phyloP scores from a whole-genome alignment of 2,888 invertebrate genomes.

The Pseudococcus viburni region DNA sequence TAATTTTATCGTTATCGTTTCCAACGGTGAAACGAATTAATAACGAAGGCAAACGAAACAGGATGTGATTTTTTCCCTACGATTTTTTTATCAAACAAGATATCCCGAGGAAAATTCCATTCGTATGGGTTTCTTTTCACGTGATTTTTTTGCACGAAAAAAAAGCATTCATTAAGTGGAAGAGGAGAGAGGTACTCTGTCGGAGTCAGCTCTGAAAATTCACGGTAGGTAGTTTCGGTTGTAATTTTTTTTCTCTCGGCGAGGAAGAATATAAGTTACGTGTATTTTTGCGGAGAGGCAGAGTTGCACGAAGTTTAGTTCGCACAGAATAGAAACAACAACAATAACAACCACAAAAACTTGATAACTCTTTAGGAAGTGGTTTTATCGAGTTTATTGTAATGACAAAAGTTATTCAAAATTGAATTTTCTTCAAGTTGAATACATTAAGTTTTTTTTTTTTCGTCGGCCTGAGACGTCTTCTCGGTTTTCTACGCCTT shows the following conservation, averaged over 20 bases:
- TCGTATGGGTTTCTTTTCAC: neutral
- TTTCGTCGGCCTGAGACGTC: neutral
- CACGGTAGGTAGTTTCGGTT: neutral
- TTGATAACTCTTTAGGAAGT: slow-evolving; percentile 4
- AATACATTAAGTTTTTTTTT: neutral
- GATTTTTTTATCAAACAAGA: neutral
- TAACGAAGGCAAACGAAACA: neutral
- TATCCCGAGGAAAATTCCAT: neutral
- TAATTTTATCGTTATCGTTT: slow-evolving; percentile 4
- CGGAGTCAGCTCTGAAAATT: neutral
- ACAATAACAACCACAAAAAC: slow-evolving; percentile 9
- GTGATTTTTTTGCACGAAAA: neutral
- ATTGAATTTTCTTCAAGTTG: neutral
- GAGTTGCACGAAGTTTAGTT: neutral
- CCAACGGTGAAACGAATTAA: neutral
- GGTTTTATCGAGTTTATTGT: slow-evolving; percentile 31
- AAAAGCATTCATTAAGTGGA: neutral
- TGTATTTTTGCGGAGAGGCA: neutral
- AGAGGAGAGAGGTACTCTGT: neutral
- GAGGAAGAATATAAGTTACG: neutral
- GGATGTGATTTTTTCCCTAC: neutral
- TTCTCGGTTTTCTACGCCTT: neutral
- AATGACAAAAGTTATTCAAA: slow-evolving; percentile 26
- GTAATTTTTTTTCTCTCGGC: neutral
- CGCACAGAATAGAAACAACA: neutral